A percentile compares a stretch with the other conserved stretches of the same genome.
Evolutionary conservation across 2,113 vertebrate species (phyloP).

Genomic region (Prinia subflava): DNA sequence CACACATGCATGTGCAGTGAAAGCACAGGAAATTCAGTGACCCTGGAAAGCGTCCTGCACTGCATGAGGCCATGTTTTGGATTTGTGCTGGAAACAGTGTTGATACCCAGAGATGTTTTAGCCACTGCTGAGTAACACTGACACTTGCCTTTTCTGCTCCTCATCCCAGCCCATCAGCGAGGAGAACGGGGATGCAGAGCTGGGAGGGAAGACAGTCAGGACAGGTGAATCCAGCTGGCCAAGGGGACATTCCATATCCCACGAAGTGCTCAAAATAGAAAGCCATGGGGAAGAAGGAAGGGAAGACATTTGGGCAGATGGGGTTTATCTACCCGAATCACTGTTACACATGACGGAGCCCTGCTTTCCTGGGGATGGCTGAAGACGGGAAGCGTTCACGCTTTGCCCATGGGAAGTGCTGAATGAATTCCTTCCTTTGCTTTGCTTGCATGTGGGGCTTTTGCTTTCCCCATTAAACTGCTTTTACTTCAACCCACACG

Average conservation of each 20-base stretch:
- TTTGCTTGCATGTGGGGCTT: not conserved
- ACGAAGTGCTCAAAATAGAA: not conserved
- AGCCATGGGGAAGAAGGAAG: not conserved
- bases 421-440: not conserved
- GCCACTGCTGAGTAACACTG: not conserved
- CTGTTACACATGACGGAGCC: not conserved
- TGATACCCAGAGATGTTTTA: not conserved
- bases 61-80: not conserved
- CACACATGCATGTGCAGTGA: not conserved
- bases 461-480: not conserved
- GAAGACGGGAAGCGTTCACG: not conserved
- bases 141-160: not conserved
- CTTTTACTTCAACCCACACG: rapidly evolving
- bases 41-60: not conserved
- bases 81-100: not conserved
- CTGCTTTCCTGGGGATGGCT: not conserved
- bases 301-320: not conserved
- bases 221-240: not conserved
- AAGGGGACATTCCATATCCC: not conserved
- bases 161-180: not conserved
- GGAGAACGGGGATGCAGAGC: not conserved
- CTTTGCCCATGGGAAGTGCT: not conserved
- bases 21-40: not conserved
- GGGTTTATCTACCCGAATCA: not conserved
- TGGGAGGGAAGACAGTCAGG: not conserved